These are phyloP conservation scores for Rhincodon typus DNA, from an alignment of 2,797 vertebrate genomes.

Conservation along the genomic window DNA sequence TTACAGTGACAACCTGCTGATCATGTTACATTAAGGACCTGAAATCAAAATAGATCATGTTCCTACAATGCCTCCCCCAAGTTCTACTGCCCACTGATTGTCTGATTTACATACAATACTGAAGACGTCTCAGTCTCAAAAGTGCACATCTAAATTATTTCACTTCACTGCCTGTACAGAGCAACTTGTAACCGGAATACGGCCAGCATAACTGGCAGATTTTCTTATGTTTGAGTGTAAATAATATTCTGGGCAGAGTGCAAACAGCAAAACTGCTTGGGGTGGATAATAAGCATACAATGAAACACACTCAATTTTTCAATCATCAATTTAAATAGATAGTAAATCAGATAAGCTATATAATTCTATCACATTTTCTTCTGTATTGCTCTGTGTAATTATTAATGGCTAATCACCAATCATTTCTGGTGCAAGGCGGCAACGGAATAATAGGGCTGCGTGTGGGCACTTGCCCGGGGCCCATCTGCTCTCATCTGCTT, in stretches of 20 bases:
- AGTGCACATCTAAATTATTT: too few species aligned
- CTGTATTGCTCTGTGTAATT: background rate
- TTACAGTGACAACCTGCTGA: background rate
- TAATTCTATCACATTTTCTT: background rate
- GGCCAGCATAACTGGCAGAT: background rate
- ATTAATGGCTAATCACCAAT: background rate
- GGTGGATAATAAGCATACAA: background rate
- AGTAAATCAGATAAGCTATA: background rate
- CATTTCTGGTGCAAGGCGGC: too few species aligned
- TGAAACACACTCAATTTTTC: background rate
- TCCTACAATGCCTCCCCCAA: background rate
- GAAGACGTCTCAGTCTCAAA: too few species aligned
- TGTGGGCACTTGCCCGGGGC: too few species aligned
- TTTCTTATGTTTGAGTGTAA: background rate
- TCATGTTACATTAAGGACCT: background rate
- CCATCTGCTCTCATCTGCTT: too few species aligned
- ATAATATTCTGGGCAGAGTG: background rate
- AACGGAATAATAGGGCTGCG: too few species aligned
- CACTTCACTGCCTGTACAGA: too few species aligned
- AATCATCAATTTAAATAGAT: background rate
- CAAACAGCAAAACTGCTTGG: background rate
- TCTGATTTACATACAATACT: background rate
- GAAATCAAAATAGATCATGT: background rate
- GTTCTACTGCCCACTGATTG: background rate
- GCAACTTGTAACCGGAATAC: too few species aligned